These are phyloP conservation scores for Menidia menidia DNA, from an alignment of 2,797 vertebrate genomes.

Conservation along the genomic window DNA sequence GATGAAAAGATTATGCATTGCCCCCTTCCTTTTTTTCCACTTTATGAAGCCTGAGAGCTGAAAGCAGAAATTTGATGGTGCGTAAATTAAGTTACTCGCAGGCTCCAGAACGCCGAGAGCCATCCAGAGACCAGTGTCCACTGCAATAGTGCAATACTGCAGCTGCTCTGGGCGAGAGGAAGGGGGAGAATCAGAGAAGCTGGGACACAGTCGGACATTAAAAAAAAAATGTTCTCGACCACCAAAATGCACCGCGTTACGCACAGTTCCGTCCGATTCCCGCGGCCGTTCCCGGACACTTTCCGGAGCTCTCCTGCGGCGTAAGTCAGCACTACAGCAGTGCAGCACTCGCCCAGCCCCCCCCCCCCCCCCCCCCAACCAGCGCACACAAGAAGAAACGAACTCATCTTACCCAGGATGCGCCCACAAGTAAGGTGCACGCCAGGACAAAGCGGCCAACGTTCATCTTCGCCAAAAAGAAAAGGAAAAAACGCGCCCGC, in stretches of 20 bases:
- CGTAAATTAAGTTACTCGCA: slow-evolving; percentile 60
- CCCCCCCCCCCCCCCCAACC: slow-evolving; percentile 22
- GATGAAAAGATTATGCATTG: neutral
- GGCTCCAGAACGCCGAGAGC: slow-evolving; percentile 34
- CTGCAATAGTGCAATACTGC: slow-evolving; percentile 63
- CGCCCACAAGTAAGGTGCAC: slow-evolving; percentile 76
- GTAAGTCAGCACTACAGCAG: slow-evolving; percentile 59
- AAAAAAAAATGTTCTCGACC: slow-evolving; percentile 14
- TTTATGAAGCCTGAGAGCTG: slow-evolving; percentile 6
- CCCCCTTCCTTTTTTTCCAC: too few species aligned
- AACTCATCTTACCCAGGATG: slow-evolving; percentile 84
- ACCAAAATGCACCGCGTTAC: slow-evolving; percentile 16
- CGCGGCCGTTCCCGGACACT: slow-evolving; percentile 44
- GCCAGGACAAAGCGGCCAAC: slow-evolving; percentile 76
- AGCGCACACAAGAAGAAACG: slow-evolving; percentile 30
- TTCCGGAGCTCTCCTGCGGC: slow-evolving; percentile 37
- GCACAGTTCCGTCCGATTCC: slow-evolving; percentile 33
- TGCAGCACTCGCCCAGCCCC: slow-evolving; percentile 76
- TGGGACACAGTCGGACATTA: neutral
- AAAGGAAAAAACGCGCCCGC: slow-evolving; percentile 24
- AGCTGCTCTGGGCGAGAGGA: slow-evolving; percentile 36
- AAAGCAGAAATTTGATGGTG: slow-evolving; percentile 47
- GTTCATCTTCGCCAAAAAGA: slow-evolving; percentile 75
- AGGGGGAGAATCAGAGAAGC: slow-evolving; percentile 38
- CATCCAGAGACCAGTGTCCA: slow-evolving; percentile 43